Evolutionary conservation across 2,888 invertebrate genomes (phyloP).

Genomic region (Fissipunctia ypsillon): DNA sequence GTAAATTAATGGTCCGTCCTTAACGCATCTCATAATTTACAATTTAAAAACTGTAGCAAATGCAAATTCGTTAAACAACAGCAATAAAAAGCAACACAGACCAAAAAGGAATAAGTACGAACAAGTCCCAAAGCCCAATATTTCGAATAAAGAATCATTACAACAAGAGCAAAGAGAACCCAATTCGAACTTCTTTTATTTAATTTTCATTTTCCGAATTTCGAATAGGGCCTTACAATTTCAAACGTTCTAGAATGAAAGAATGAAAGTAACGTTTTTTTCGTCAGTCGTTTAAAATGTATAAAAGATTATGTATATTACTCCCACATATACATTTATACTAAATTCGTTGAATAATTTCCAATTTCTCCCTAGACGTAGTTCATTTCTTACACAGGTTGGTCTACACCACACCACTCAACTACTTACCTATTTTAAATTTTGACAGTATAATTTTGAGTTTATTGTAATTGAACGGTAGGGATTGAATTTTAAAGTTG

Average conservation of each 20-base stretch:
- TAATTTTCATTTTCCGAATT: conserved; percentile 45
- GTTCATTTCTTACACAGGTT: conserved; percentile 74
- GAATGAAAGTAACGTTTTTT: conserved; percentile 49
- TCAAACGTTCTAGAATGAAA: conserved; percentile 43
- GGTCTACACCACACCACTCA: conserved; percentile 42
- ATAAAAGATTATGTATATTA: conserved; percentile 61
- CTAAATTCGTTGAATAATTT: conserved; percentile 75
- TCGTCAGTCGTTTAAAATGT: conserved; percentile 57
- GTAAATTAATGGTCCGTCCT: background rate
- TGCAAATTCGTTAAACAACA: conserved; percentile 5
- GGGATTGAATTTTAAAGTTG: background rate
- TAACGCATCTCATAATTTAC: background rate
- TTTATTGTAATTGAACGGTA: background rate
- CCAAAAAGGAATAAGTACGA: conserved; percentile 7
- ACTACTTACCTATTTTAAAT: background rate
- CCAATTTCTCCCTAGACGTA: conserved; percentile 74
- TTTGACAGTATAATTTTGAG: background rate
- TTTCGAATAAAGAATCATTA: conserved; percentile 47
- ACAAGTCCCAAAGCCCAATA: conserved; percentile 19
- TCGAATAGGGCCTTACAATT: conserved; percentile 52
- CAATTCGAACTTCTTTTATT: conserved; percentile 28
- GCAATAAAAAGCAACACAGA: conserved; percentile 19
- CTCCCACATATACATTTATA: conserved; percentile 67
- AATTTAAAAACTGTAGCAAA: background rate
- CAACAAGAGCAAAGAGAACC: conserved; percentile 30